Evolutionary conservation across 2,888 invertebrate species (phyloP), one percentile per base, ranked within the genome.

Genomic region (Hemicrepidius hirtus): DNA sequence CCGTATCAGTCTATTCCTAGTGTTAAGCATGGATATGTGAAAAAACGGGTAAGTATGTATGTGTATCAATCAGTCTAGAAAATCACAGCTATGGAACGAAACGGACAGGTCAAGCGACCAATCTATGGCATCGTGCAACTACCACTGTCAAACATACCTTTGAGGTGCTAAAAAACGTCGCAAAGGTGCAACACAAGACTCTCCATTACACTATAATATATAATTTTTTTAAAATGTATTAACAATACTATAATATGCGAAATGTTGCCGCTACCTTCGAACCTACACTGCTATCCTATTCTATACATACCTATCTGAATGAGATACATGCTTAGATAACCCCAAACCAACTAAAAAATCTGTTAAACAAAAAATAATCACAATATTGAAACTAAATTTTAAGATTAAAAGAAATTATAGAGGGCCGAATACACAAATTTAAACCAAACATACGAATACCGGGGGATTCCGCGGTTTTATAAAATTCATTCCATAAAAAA

Each of bases 51-150:
- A 69, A 75, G 71, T 88, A 70, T 69, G 65, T 63, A 55, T 72
- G 67, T 75, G 76, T 77, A 80, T 79, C 90, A 90, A 80, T 79
- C 90, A 90, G 90, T 90, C 90, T 90, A 90, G 88, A 87, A 89
- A 89, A 91, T 91, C 91, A 91, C 91, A 91, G 91, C 90, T 90
- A 89, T 90, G 89, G 85, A 84, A 83, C 74, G 81, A 81, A 80
- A 81, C 57, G 70, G 75, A 77, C 70, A 75, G 76, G 67, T 73
- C 66, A 10, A 57, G 59, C 35, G 64, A 75, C 68, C 73, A 71
- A 73, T 76, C 78, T 79, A 81, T 80, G 82, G 82, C 82, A 81
- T 79, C 75, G 83, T 82, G 82, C 82, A 81, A 81, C 78, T 80
- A 80, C 78, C 77, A 79, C 75, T 76, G 75, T 68, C 75, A 77